These are phyloP conservation scores for Diaphora mendica DNA, from an alignment of 2,888 invertebrate genomes.

Conservation along the genomic window DNA sequence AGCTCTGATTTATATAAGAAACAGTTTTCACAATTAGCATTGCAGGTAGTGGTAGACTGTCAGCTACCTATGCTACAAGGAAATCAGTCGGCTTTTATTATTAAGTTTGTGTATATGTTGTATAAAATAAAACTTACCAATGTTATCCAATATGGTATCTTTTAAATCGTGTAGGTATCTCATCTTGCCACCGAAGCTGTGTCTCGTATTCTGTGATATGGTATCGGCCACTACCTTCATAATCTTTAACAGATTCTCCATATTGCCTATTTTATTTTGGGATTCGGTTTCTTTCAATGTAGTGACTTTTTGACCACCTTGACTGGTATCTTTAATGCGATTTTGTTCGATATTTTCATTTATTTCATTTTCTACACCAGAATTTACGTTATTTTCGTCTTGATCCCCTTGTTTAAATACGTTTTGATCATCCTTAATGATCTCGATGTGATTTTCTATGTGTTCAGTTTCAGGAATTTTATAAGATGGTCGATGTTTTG, in stretches of 20 bases:
- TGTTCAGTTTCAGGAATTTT: slow-evolving; percentile 10
- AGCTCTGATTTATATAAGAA: too few species aligned
- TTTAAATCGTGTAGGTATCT: slow-evolving; percentile 86
- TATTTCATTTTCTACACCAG: neutral
- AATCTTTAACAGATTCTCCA: slow-evolving; percentile 69
- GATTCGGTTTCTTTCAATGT: slow-evolving; percentile 3
- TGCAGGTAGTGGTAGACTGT: neutral
- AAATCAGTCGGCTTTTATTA: too few species aligned
- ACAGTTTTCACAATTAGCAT: too few species aligned
- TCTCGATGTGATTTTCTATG: slow-evolving; percentile 15
- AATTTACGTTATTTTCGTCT: neutral
- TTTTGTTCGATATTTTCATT: neutral
- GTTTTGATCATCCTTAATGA: slow-evolving; percentile 17
- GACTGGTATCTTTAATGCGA: neutral
- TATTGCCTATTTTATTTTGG: slow-evolving; percentile 52
- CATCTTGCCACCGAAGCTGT: slow-evolving; percentile 85
- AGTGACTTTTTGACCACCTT: slow-evolving; percentile 3
- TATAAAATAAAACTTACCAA: slow-evolving; percentile 84
- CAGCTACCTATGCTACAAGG: neutral
- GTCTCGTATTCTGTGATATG: slow-evolving; percentile 72
- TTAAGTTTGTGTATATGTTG: neutral
- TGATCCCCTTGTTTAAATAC: slow-evolving; percentile 22
- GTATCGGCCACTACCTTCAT: slow-evolving; percentile 75
- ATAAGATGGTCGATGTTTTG: slow-evolving; percentile 14
- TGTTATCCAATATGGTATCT: slow-evolving; percentile 87